Evolutionary conservation across 2,797 vertebrate species (phyloP).

Genomic region (Bradypodion ventrale): DNA sequence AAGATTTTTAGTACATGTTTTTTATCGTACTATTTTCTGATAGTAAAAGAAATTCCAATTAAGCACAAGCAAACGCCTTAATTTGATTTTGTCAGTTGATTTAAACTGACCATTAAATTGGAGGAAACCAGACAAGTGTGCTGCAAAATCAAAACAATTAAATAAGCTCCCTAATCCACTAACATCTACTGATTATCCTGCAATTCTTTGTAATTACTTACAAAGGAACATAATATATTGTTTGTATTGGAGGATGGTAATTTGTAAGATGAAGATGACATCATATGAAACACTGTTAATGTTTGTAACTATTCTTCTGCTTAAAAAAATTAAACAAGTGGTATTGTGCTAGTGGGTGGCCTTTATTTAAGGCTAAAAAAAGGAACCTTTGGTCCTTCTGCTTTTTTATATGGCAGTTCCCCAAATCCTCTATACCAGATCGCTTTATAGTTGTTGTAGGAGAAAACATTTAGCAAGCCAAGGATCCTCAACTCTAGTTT

Average conservation of each 20-base stretch:
- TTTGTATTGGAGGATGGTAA: not conserved
- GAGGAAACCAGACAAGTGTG: conserved; percentile 46
- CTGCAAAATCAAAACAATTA: conserved; percentile 64
- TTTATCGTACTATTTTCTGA: not conserved
- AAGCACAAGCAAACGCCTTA: conserved; percentile 49
- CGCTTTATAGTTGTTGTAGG: not conserved
- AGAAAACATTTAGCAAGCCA: not conserved
- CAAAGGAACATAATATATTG: conserved; percentile 2
- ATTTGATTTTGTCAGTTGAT: conserved; percentile 50
- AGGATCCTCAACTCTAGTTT: not conserved
- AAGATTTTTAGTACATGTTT: not conserved
- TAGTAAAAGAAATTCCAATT: conserved; percentile 53
- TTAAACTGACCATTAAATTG: conserved; percentile 61
- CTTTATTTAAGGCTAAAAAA: not conserved
- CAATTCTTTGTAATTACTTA: conserved; percentile 62
- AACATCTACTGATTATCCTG: conserved; percentile 63
- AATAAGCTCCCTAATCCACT: conserved; percentile 57
- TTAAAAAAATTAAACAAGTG: not conserved
- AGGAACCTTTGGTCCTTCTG: not conserved
- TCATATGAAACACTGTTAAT: not conserved
- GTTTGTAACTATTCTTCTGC: not conserved
- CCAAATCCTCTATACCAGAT: not conserved
- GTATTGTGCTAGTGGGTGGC: not conserved
- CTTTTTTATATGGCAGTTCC: not conserved
- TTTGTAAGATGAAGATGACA: not conserved